A percentile compares a stretch with the other conserved stretches of the same genome.
phyloP scores from a whole-genome alignment of 1,140 invertebrate species.

The Dendroctonus valens region DNA sequence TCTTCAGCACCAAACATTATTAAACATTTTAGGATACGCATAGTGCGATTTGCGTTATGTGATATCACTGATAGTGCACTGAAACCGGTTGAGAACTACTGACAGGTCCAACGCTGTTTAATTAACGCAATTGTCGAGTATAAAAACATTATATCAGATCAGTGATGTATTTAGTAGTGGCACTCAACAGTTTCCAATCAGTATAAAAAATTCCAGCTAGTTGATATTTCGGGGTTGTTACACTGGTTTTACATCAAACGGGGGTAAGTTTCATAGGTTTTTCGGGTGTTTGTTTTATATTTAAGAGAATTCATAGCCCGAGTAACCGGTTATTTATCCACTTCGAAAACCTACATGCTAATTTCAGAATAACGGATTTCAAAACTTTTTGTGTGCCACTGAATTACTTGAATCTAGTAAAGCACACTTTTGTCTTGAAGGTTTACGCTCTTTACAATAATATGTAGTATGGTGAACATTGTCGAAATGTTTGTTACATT shows the following conservation, averaged over 20 bases:
- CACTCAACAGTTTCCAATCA: conserved; percentile 19
- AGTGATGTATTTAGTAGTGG: conserved; percentile 14
- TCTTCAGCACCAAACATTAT: no score
- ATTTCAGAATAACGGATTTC: not conserved
- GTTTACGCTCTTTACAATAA: not conserved
- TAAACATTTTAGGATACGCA: no score
- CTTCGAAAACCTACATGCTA: not conserved
- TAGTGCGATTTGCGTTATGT: no score
- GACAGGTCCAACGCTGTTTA: conserved; percentile 11
- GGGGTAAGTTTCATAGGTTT: not conserved
- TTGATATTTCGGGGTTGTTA: conserved; percentile 4
- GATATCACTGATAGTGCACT: not conserved
- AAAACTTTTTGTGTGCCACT: conserved; percentile 17
- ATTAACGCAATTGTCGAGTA: conserved; percentile 13
- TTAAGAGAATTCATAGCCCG: not conserved
- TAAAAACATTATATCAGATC: conserved; percentile 17
- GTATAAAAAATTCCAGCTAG: not conserved
- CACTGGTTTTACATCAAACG: not conserved
- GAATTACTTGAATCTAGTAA: not conserved
- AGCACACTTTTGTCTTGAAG: not conserved
- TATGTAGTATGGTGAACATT: not conserved
- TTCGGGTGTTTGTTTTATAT: not conserved
- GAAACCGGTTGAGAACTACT: conserved; percentile 17
- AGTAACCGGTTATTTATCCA: not conserved
- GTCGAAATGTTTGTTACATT: not conserved